These are phyloP conservation scores for Trichechus manatus DNA, from an alignment of 2,113 vertebrate species.

Conservation along the genomic window DNA sequence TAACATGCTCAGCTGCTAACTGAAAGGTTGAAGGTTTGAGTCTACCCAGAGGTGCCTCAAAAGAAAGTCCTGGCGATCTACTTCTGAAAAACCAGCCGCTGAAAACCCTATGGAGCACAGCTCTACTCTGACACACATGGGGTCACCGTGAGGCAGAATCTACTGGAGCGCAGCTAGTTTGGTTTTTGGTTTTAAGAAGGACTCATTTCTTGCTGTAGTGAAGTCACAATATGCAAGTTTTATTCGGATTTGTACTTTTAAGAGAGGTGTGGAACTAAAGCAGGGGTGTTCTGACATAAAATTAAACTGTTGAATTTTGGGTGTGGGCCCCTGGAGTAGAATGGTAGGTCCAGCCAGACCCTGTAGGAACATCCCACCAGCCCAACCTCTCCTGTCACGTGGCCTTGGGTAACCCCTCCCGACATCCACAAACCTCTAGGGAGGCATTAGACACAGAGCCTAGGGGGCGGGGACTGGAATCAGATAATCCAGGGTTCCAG, in stretches of 20 bases:
- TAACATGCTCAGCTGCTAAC: too few relatives aligned
- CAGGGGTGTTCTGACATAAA: background rate
- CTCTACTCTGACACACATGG: too few relatives aligned
- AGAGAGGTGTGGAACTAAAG: background rate
- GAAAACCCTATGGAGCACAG: too few relatives aligned
- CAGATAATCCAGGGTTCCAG: background rate
- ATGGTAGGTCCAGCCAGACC: background rate
- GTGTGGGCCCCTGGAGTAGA: too few relatives aligned
- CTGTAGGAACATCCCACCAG: background rate
- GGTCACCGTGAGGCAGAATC: too few relatives aligned
- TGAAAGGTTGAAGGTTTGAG: too few relatives aligned
- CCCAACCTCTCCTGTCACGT: background rate
- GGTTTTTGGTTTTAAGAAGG: background rate
- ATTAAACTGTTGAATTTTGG: background rate
- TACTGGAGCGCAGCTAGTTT: too few relatives aligned
- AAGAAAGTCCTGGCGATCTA: too few relatives aligned
- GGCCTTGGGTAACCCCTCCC: accelerated
- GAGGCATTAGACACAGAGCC: accelerated
- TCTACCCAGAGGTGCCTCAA: too few relatives aligned
- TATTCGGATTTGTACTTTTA: background rate
- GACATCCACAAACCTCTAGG: background rate
- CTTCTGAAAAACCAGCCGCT: too few relatives aligned
- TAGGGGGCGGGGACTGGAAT: background rate
- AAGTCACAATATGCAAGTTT: background rate
- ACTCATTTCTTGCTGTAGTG: background rate